Evolutionary conservation across 2,113 vertebrate species (phyloP).

Genomic region (Sclerurus mexicanus): DNA sequence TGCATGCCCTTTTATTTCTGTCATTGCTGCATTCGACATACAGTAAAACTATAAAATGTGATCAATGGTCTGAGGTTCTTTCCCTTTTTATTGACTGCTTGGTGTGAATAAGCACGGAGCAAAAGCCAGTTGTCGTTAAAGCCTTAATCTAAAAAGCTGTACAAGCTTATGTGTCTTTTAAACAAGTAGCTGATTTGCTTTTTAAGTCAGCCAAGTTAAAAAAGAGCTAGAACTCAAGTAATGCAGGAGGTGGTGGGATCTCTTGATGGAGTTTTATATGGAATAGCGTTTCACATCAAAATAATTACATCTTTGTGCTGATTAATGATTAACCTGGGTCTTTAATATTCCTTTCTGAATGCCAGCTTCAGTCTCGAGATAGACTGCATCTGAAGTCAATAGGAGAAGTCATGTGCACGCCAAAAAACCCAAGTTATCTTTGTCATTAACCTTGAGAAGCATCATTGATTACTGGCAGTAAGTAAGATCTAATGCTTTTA

Average conservation of each 20-base stretch:
- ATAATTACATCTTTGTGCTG: background rate
- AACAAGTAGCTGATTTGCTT: background rate
- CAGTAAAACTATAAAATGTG: background rate
- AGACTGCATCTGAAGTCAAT: conserved; percentile 28
- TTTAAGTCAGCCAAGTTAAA: background rate
- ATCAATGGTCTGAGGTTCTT: background rate
- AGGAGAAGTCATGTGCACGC: background rate
- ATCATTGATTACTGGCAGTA: conserved; percentile 10
- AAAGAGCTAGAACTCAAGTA: background rate
- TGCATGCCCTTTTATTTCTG: background rate
- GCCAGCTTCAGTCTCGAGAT: background rate
- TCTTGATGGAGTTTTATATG: background rate
- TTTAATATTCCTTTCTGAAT: conserved; percentile 22
- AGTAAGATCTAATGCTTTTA: conserved; percentile 30
- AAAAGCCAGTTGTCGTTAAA: background rate
- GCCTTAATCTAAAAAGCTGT: background rate
- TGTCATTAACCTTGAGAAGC: conserved; percentile 64
- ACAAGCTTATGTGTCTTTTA: background rate
- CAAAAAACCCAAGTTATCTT: conserved; percentile 30
- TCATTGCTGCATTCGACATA: background rate
- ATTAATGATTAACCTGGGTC: background rate
- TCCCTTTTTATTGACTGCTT: background rate
- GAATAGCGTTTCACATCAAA: background rate
- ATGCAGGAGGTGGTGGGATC: background rate
- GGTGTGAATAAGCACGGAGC: background rate